Evolutionary conservation across 2,113 vertebrate genomes (phyloP), one percentile per base, ranked within the genome.

Genomic region (Chaetodon trifascialis): DNA sequence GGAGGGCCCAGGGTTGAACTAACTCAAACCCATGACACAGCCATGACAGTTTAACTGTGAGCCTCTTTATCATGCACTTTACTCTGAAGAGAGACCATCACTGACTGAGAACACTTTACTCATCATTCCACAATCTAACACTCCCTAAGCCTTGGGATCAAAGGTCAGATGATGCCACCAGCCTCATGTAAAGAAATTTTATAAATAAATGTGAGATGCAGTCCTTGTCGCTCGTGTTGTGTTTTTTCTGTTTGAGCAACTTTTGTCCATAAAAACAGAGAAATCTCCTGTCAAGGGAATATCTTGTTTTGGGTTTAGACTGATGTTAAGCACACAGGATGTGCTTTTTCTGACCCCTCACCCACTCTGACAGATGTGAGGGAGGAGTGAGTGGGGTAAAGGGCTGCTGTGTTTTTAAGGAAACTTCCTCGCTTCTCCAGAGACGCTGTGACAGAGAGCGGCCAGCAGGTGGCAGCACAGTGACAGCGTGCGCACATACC

Each of bases 391-490:
- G 17, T 75, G 49, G 89, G 84, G 73, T 80, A 92, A 92, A 94
- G 92, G 87, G 62, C 88, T 25, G 30, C 2, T 23, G 74, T 59
- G 21, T 40, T 79, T 80, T 74, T 49, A 21, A 34, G 15, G 34
- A 66, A 51, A 47, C 17, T 2, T 75, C 56, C 16, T 58, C 15
- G 21, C 10, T 25, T 42, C 51, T 54, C 30, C 3, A 4, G 40
- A 68, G 7, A 9, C 4, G 0, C 4, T 14, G 16, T 74, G 71
- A 55, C 49, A 2, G 12, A 19, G 21, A 36, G 44, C 2, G n/a
- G 34, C 89, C 93, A 90, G 87, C 87, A 94, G 94, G 63, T 80
- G 92, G 85, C 90, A 84, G 88, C 85, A 88, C 56, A 52, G 89
- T 25, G 40, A 63, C 86, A 51, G 44, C 30, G 0, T n/a, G n/a